Base-by-base conservation (phyloP, 2,888 invertebrate species). In the Carabus problematicus region DNA sequence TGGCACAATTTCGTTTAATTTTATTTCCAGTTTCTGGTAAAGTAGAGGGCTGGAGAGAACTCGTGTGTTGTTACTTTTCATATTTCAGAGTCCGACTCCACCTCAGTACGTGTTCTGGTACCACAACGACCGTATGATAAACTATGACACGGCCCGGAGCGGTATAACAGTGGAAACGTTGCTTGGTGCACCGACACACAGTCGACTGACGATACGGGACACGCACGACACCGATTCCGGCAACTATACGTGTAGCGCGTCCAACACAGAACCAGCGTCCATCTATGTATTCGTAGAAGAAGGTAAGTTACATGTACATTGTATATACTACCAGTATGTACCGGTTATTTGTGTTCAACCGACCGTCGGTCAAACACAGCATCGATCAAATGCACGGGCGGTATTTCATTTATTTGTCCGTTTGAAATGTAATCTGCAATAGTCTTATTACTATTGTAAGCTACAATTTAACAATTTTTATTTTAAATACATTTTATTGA, bases 101-200 rank as follows among this genome's bases (percentile, higher is more conserved):
- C 95, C 95, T 74, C 94, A 94, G 84, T 95, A 94, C 85, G 94
- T 96, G 79, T 95, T 95, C 85, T 95, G 95, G 95, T 95, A 93
- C 85, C 95, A 95, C 86, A 94, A 95, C 85, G 91, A 92, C 82
- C 91, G 92, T 79, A 94, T 95, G 91, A 94, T 95, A 85, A 95
- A 95, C 87, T 95, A 94, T 84, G 94, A 95, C 84, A 91, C 88
- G 76, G 86, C 91, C 76, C 88, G 94, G 78, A 91, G 93, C 75
- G 90, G 89, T 74, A 93, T 94, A 74, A 87, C 87, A 74, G 94
- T 95, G 78, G 88, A 90, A 80, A 94, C 94, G 74, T 91, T 91
- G 82, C 92, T 92, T 73, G 94, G 93, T 73, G 88, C 91, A 78
- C 88, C 90, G 80, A 94, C 94, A 73, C 93, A 94, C 84, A 93